phyloP scores from a whole-genome alignment of 2,797 vertebrate species.

The Serranus cabrilla region DNA sequence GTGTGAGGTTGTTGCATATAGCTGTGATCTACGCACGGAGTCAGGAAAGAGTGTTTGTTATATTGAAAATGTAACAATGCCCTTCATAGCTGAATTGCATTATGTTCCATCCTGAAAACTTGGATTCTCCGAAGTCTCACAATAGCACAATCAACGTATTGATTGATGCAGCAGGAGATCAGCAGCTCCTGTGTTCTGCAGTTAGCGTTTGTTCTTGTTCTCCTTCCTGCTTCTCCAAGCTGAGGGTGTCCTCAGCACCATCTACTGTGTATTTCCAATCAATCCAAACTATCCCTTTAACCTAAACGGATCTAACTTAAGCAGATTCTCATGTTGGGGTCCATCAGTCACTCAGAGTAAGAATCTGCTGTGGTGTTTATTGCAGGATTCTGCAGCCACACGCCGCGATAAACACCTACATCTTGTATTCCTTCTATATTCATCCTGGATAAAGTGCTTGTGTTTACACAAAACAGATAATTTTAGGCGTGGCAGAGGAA shows the following conservation, averaged over 20 bases:
- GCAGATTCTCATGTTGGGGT: slow-evolving; percentile 1
- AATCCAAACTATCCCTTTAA: too few relatives aligned
- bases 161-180: too few relatives aligned
- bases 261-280: too few relatives aligned
- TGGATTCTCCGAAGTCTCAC: too few relatives aligned
- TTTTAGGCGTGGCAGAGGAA: background rate
- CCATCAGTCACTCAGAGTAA: background rate
- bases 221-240: too few relatives aligned
- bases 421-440: background rate
- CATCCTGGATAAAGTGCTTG: background rate
- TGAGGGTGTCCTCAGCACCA: too few relatives aligned
- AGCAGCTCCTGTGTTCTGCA: too few relatives aligned
- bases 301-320: background rate
- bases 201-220: too few relatives aligned
- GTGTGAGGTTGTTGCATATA: background rate
- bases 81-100: background rate
- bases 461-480: background rate
- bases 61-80: background rate
- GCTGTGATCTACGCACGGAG: background rate
- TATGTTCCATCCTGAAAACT: background rate
- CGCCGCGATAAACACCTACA: background rate
- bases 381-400: background rate
- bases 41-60: background rate
- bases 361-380: background rate
- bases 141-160: too few relatives aligned